Conservation (phyloP, 1,140 invertebrate genomes). For the Zaprionus ornatus region DNA sequence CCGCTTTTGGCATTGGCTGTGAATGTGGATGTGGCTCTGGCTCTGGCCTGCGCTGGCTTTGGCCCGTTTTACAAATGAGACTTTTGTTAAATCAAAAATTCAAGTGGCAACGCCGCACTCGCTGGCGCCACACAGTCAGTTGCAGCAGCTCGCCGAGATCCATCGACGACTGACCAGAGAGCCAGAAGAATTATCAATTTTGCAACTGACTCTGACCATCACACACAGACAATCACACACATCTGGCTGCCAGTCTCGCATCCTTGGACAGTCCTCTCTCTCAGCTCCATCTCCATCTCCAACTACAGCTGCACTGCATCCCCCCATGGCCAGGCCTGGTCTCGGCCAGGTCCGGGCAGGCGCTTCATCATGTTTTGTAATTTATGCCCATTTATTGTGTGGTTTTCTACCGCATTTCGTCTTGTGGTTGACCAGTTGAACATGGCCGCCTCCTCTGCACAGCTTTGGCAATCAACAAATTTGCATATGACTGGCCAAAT, state of each 20-base stretch:
- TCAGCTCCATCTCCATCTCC: neutral
- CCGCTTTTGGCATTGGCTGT: neutral
- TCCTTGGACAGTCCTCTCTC: neutral
- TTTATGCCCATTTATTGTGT: slow-evolving; percentile 81
- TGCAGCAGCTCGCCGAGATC: slow-evolving; percentile 11
- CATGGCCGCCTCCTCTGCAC: slow-evolving; percentile 34
- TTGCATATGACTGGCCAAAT: slow-evolving; percentile 68
- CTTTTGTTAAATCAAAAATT: slow-evolving; percentile 82
- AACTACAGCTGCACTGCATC: neutral
- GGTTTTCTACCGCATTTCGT: slow-evolving; percentile 73
- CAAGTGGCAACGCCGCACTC: slow-evolving; percentile 79
- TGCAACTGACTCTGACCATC: neutral
- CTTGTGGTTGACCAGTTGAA: slow-evolving; percentile 58
- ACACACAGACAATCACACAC: neutral
- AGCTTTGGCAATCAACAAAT: slow-evolving; percentile 64
- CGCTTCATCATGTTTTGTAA: slow-evolving; percentile 74
- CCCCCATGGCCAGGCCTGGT: neutral
- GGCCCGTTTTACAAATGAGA: slow-evolving; percentile 74
- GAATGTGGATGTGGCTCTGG: neutral
- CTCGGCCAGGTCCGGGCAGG: neutral
- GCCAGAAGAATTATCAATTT: slow-evolving; percentile 56
- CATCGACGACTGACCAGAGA: neutral
- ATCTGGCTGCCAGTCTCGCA: neutral
- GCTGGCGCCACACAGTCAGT: slow-evolving; percentile 62
- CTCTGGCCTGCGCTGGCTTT: slow-evolving; percentile 14